phyloP scores from a whole-genome alignment of 1,140 invertebrate genomes.

The Nylanderia fulva region DNA sequence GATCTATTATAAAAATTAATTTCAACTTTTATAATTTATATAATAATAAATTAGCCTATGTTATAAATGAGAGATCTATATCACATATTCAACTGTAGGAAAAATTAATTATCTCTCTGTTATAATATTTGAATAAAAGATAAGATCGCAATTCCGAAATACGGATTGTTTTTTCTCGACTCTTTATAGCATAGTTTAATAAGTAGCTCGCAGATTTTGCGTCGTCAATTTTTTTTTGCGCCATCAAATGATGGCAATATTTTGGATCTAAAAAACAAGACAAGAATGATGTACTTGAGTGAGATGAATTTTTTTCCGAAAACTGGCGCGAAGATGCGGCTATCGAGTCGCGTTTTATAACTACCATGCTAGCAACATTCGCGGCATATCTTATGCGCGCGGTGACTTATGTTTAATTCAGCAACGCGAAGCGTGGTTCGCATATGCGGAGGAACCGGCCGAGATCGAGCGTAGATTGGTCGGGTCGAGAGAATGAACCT shows the following conservation, averaged over 20 bases:
- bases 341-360: conserved; percentile 69
- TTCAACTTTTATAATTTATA: not conserved
- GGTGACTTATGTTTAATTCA: conserved; percentile 81
- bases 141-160: not conserved
- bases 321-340: conserved; percentile 55
- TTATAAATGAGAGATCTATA: not conserved
- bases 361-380: conserved; percentile 72
- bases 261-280: not conserved
- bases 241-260: not conserved
- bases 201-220: conserved; percentile 1
- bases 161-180: not conserved
- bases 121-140: not conserved
- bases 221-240: not conserved
- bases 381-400: conserved; percentile 78
- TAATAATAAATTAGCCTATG: conserved; percentile 15
- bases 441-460: conserved; percentile 68
- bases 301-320: not conserved
- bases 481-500: conserved; percentile 60
- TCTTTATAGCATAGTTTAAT: not conserved
- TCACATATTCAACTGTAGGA: too few relatives aligned
- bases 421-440: conserved; percentile 73
- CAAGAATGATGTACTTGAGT: not conserved
- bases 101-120: not conserved
- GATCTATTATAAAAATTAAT: not conserved
- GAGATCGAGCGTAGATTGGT: conserved; percentile 76